Evolutionary conservation across 2,888 invertebrate species (phyloP).

Genomic region (Micoletzkya japonica): DNA sequence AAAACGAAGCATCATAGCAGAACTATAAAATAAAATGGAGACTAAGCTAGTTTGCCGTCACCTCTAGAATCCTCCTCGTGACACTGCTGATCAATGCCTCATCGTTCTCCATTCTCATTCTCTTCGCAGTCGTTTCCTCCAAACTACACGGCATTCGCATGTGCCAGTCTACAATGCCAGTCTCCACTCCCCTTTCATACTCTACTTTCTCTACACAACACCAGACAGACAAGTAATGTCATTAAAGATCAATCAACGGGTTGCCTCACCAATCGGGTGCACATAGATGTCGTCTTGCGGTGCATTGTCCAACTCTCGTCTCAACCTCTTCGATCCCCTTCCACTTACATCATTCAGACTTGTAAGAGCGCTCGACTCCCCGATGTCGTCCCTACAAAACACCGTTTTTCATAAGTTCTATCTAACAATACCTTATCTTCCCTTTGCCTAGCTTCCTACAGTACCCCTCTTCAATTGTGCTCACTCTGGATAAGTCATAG

Average conservation of each 20-base stretch:
- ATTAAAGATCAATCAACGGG: neutral
- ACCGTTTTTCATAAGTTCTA: no score
- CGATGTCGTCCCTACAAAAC: neutral
- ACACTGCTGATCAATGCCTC: neutral
- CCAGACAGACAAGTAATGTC: no score
- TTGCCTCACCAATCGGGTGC: slow-evolving; percentile 17
- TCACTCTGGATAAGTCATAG: slow-evolving; percentile 5
- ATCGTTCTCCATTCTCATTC: neutral
- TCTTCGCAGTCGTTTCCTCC: slow-evolving; percentile 3
- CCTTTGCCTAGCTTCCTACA: no score
- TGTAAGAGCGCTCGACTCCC: slow-evolving; percentile 11
- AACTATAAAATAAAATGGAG: no score
- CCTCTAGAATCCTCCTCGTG: neutral
- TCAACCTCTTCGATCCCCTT: neutral
- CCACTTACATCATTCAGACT: neutral
- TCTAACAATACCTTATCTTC: no score
- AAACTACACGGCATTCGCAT: slow-evolving; percentile 5
- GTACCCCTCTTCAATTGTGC: neutral
- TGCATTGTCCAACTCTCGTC: neutral
- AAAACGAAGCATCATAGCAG: no score
- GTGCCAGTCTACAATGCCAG: slow-evolving; percentile 4
- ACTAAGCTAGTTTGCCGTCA: no score
- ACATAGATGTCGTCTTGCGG: slow-evolving; percentile 9
- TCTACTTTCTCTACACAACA: no score
- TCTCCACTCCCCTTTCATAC: neutral